phyloP scores from a whole-genome alignment of 2,113 vertebrate species.

The Argyrosomus japonicus region DNA sequence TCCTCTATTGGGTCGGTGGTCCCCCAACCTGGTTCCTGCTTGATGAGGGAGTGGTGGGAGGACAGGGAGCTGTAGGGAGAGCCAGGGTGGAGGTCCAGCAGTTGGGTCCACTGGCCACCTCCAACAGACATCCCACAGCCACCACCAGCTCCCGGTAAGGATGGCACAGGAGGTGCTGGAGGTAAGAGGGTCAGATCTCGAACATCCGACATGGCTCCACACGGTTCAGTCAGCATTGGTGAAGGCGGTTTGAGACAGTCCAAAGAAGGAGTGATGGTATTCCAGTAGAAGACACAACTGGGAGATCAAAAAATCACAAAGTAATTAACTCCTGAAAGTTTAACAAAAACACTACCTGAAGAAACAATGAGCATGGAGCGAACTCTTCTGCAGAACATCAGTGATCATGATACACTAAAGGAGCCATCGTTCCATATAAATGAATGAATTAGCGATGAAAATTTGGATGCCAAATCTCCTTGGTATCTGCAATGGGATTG shows the following conservation, averaged over 20 bases:
- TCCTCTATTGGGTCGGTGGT: slow-evolving; percentile 91
- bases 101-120: slow-evolving; percentile 92
- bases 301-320: slow-evolving; percentile 30
- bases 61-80: slow-evolving; percentile 89
- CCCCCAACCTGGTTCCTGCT: slow-evolving; percentile 96
- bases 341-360: slow-evolving; percentile 17
- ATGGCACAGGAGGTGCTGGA: slow-evolving; percentile 86
- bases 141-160: slow-evolving; percentile 86
- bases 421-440: slow-evolving; percentile 57
- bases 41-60: slow-evolving; percentile 95
- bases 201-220: slow-evolving; percentile 90
- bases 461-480: slow-evolving; percentile 34
- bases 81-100: slow-evolving; percentile 93
- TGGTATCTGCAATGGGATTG: slow-evolving; percentile 20
- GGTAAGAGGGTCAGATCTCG: slow-evolving; percentile 90
- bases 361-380: neutral
- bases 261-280: slow-evolving; percentile 41
- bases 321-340: slow-evolving; percentile 24
- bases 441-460: slow-evolving; percentile 17
- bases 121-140: slow-evolving; percentile 90
- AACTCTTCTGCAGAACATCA: slow-evolving; percentile 32
- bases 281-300: slow-evolving; percentile 44
- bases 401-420: slow-evolving; percentile 10
- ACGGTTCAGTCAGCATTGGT: slow-evolving; percentile 81
- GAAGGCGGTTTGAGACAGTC: slow-evolving; percentile 29